A percentile compares a stretch with the other conserved stretches of the same genome.
Conservation (phyloP, 2,797 vertebrate species). For the Dendrocincla fuliginosa region DNA sequence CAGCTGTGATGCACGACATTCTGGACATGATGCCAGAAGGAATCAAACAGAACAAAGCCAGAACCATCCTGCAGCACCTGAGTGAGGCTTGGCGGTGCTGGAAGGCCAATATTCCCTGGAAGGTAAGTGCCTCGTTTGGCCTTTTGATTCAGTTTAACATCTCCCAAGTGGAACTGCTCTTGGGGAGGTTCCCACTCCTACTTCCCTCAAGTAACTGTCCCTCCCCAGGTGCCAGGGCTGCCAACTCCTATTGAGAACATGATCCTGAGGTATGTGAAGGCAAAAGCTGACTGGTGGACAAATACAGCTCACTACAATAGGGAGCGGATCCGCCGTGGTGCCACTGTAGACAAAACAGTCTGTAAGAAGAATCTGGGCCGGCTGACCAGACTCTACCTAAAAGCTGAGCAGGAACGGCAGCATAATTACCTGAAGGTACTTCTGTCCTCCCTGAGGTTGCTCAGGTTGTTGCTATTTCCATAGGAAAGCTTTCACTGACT, state of each 20-base stretch:
- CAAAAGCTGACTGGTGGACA: slow-evolving; percentile 99
- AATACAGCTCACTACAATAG: slow-evolving; percentile 99
- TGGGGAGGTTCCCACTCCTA: not conserved
- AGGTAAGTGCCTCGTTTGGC: slow-evolving; percentile 74
- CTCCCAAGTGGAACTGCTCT: not conserved
- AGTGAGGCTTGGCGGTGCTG: slow-evolving; percentile 99
- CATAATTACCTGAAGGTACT: slow-evolving; percentile 98
- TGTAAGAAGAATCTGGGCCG: slow-evolving; percentile 99
- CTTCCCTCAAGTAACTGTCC: not conserved
- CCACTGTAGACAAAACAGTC: slow-evolving; percentile 98
- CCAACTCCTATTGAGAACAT: slow-evolving; percentile 99
- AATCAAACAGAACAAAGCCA: slow-evolving; percentile 99
- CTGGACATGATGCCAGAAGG: slow-evolving; percentile 99
- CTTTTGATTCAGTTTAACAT: not conserved
- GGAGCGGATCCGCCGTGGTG: slow-evolving; percentile 95
- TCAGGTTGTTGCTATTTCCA: not conserved
- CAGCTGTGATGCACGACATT: slow-evolving; percentile 99
- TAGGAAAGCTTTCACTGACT: not conserved
- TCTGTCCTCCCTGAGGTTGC: not conserved
- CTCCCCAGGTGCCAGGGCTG: slow-evolving; percentile 91
- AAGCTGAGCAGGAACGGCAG: slow-evolving; percentile 98
- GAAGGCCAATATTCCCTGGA: slow-evolving; percentile 99
- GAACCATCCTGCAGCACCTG: slow-evolving; percentile 97
- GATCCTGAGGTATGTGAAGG: slow-evolving; percentile 98
- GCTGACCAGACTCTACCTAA: slow-evolving; percentile 94